Base-by-base conservation (phyloP, 2,113 vertebrate species). In the Cheilinus undulatus region DNA sequence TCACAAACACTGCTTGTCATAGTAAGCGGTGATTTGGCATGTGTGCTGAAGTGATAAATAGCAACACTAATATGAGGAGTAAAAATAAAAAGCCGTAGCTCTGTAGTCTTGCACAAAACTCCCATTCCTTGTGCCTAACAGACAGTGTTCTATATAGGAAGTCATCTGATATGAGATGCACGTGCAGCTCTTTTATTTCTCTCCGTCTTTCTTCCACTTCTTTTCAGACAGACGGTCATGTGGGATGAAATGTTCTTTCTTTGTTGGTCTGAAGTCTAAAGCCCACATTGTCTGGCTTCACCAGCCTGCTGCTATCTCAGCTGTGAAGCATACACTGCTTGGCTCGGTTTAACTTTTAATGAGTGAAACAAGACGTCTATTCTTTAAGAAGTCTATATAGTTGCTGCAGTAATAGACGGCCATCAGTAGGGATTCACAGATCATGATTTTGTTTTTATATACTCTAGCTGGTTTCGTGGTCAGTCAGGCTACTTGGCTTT, bases 121-220 rank as follows among this genome's bases (percentile, higher is more conserved):
- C n/a, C 14, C 23, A 30, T 46, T 68, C 28, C 15, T 54, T 60
- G 38, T 51, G 36, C n/a, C 28, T 28, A 43, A 50, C 20, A 45
- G 52, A 42, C 5, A 57, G 27, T 28, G 38, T 48, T 66, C 34
- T 58, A 56, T 76, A 58, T 51, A 58, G 22, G 23, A 51, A 28
- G 60, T 70, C 27, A 38, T 46, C 45, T 77, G 66, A 19, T 23
- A 26, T 26, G 36, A 10, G 30, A 61, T 40, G 38, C 57, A 27
- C 2, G 17, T 49, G 24, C 51, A 27, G 45, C 45, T 3, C 23
- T 19, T 38, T 22, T 50, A 5, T 32, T 34, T 53, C 27, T 53
- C 22, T 59, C 17, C 7, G 26, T 22, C 28, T 49, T 17, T 28
- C 20, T 51, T 23, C 10, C 10, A 12, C 19, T 7, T 8, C 8